Base-by-base conservation (phyloP, 1,140 invertebrate species). In the Drosophila serrata region DNA sequence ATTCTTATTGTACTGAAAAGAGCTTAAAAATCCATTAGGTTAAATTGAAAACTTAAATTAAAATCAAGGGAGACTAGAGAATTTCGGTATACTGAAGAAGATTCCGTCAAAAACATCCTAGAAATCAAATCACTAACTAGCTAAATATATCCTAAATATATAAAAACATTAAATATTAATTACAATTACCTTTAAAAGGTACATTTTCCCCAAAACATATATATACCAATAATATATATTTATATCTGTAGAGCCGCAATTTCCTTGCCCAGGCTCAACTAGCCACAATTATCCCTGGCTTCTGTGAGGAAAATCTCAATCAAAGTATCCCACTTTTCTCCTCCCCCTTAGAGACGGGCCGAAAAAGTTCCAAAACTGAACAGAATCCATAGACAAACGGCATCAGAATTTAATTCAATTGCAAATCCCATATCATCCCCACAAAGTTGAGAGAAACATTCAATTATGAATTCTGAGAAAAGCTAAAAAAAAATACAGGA, bases 381-480 rank as follows among this genome's bases (percentile, higher is more conserved):
- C 17, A 67, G 63, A 45, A 56, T 62, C 42, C 73, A 75, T 75
- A 57, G 69, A 72, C 65, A 73, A 73, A 73, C 55, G 67, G 69
- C 69, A 73, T 73, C 69, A 73, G 69, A 73, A 72, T 73, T 73
- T 73, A 74, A 74, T 74, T 74, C 62, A 43, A 76, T 77, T 76
- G 73, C 62, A 76, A 76, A 77, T 76, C 73, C 73, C 73, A 75
- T 75, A 75, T 67, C 73, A 57, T 76, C 56, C 74, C 37, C 53
- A 57, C 46, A 63, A 64, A 76, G 60, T 75, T 43, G 37, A 76
- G 48, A 77, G 63, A 68, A 76, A 67, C 74, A 76, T 76, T 76
- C 74, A 76, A 76, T 76, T 76, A 76, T 76, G 74, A 76, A 76
- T 77, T 76, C 63, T 35, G 61, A 68, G 69, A 59, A 72, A 72